phyloP scores from a whole-genome alignment of 2,888 invertebrate genomes.

The Orchestes rusci region DNA sequence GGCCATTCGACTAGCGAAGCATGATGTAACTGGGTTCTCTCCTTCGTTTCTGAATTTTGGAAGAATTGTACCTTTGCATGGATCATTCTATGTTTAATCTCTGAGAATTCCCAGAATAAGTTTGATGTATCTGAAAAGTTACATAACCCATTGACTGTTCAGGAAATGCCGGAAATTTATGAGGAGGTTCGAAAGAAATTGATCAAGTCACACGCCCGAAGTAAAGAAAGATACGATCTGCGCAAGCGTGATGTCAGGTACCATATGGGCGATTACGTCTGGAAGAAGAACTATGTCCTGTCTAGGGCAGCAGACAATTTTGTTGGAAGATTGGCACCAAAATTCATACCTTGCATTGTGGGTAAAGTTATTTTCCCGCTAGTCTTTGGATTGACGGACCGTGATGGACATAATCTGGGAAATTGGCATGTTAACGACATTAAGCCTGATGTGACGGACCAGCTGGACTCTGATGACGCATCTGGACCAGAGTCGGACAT shows the following conservation, averaged over 20 bases:
- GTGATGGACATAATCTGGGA: slow-evolving; percentile 22
- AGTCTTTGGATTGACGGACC: slow-evolving; percentile 16
- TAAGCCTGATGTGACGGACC: slow-evolving; percentile 3
- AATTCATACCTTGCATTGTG: slow-evolving; percentile 25
- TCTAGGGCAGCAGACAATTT: no score
- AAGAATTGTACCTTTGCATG: slow-evolving; percentile 20
- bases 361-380: slow-evolving; percentile 21
- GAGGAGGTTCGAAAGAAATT: slow-evolving; percentile 16
- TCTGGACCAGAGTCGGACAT: no score
- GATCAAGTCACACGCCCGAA: slow-evolving; percentile 13
- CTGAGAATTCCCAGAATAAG: slow-evolving; percentile 14
- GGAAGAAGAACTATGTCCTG: no score
- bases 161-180: slow-evolving; percentile 18
- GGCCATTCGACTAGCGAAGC: slow-evolving; percentile 22
- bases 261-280: no score
- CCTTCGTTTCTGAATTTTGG: slow-evolving; percentile 24
- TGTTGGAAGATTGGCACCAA: slow-evolving; percentile 23
- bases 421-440: slow-evolving; percentile 22
- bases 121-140: slow-evolving; percentile 7
- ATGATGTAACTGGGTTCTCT: slow-evolving; percentile 21
- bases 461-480: no score
- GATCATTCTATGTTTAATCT: slow-evolving; percentile 20
- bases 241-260: slow-evolving; percentile 21
- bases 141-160: slow-evolving; percentile 14
- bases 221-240: slow-evolving; percentile 24